phyloP scores from a whole-genome alignment of 37 sponge, comb jelly and placozoan genomes.

The Cladorhizidae sp. region DNA sequence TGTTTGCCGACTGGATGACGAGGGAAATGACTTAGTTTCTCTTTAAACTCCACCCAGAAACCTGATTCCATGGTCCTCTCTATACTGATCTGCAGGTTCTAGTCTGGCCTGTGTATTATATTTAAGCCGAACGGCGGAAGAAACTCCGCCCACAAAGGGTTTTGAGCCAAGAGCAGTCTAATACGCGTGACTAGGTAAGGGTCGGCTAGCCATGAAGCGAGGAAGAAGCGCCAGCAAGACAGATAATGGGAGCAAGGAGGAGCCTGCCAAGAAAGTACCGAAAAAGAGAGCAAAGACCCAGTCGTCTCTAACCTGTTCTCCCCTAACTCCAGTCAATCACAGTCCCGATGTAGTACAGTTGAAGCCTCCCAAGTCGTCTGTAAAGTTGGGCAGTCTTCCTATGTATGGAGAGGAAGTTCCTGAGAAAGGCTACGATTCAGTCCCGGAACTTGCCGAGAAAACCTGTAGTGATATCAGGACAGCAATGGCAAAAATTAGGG shows the following conservation, averaged over 20 bases:
- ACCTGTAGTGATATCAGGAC: constrained; percentile 29
- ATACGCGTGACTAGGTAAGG: too few species aligned
- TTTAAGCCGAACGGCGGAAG: too few species aligned
- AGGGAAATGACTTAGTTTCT: too few species aligned
- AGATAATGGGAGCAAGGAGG: neutral
- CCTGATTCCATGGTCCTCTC: too few species aligned
- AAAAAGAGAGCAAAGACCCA: constrained; percentile 6
- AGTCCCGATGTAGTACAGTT: too few species aligned
- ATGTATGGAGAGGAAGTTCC: constrained; percentile 56
- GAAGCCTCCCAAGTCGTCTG: neutral
- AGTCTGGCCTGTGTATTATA: too few species aligned
- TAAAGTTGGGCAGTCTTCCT: constrained; percentile 44
- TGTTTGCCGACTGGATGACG: too few species aligned
- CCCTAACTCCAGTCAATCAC: neutral
- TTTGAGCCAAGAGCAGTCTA: too few species aligned
- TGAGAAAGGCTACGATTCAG: constrained; percentile 5
- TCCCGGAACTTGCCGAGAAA: constrained; percentile 25
- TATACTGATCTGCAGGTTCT: too few species aligned
- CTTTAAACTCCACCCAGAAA: too few species aligned
- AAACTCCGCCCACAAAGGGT: too few species aligned
- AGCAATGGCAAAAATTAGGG: constrained; percentile 21
- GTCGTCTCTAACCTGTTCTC: neutral
- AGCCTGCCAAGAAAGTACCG: constrained; percentile 22
- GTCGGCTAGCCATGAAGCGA: constrained; percentile 6
- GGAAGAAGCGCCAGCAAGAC: neutral